phyloP scores from a whole-genome alignment of 1,140 invertebrate genomes.

The Drusus annulatus region DNA sequence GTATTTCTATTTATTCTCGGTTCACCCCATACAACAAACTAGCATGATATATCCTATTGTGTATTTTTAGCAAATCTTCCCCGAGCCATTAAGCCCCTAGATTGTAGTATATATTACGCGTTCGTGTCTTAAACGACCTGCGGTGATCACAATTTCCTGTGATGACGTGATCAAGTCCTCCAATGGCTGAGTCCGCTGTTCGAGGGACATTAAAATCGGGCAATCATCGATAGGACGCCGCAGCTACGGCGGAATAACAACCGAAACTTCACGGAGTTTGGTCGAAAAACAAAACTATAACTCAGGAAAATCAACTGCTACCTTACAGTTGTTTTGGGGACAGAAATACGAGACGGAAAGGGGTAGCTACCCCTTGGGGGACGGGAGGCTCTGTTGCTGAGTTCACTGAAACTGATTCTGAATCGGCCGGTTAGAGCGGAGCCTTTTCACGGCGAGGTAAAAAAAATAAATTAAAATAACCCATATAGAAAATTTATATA shows the following conservation, averaged over 20 bases:
- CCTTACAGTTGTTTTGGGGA: slow-evolving; percentile 33
- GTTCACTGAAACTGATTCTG: too few relatives aligned
- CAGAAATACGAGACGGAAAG: slow-evolving; percentile 15
- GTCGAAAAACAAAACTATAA: slow-evolving; percentile 52
- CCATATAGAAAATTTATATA: too few relatives aligned
- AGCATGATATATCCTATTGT: neutral
- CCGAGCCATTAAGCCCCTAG: neutral
- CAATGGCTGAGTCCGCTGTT: slow-evolving; percentile 18
- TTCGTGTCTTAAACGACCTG: slow-evolving; percentile 9
- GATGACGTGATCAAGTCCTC: slow-evolving; percentile 29
- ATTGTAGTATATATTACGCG: neutral
- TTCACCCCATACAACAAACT: neutral
- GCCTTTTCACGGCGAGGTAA: too few relatives aligned
- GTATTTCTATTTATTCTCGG: too few relatives aligned
- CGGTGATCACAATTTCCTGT: slow-evolving; percentile 16
- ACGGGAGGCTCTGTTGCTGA: neutral
- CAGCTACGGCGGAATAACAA: neutral
- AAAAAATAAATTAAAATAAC: too few relatives aligned
- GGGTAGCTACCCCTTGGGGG: neutral
- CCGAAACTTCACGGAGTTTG: neutral
- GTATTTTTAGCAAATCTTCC: slow-evolving; percentile 29
- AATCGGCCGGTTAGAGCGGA: too few relatives aligned
- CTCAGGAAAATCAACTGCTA: slow-evolving; percentile 49
- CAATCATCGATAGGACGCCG: slow-evolving; percentile 9
- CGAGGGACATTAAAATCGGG: slow-evolving; percentile 9